phyloP scores from a whole-genome alignment of 1,140 invertebrate species.

The Drosophila tsacasi region DNA sequence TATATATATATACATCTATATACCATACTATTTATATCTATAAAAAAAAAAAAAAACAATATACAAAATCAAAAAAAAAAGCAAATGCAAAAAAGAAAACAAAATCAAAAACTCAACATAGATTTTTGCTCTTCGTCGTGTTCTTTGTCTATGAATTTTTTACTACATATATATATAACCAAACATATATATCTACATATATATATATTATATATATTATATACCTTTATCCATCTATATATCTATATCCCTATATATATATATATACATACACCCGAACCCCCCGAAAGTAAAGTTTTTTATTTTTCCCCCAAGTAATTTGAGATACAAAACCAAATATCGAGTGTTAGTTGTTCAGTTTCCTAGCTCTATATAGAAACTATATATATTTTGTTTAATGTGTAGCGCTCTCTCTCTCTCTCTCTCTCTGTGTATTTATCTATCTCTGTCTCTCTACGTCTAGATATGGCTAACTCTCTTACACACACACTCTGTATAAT shows the following conservation, averaged over 20 bases:
- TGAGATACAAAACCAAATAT: conserved; percentile 14
- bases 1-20: conserved; percentile 39
- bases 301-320: conserved; percentile 23
- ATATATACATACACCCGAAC: conserved; percentile 10
- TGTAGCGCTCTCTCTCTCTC: conserved; percentile 56
- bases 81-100: conserved; percentile 67
- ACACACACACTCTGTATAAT: conserved; percentile 26
- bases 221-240: conserved; percentile 35
- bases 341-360: conserved; percentile 48
- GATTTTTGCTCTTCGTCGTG: conserved; percentile 85
- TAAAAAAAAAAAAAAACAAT: conserved; percentile 49
- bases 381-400: conserved; percentile 46
- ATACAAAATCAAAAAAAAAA: conserved; percentile 48
- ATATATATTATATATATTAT: conserved; percentile 50
- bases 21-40: conserved; percentile 55
- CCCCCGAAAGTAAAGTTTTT: conserved; percentile 27
- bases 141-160: conserved; percentile 85
- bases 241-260: conserved; percentile 40
- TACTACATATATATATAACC: conserved; percentile 58
- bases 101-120: conserved; percentile 75
- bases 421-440: conserved; percentile 28
- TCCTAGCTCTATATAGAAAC: conserved; percentile 38
- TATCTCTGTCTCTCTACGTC: conserved; percentile 26
- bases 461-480: conserved; percentile 36
- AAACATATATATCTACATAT: conserved; percentile 43